Evolutionary conservation across 1,140 invertebrate species (phyloP).

Genomic region (Scaptomyza pallida): DNA sequence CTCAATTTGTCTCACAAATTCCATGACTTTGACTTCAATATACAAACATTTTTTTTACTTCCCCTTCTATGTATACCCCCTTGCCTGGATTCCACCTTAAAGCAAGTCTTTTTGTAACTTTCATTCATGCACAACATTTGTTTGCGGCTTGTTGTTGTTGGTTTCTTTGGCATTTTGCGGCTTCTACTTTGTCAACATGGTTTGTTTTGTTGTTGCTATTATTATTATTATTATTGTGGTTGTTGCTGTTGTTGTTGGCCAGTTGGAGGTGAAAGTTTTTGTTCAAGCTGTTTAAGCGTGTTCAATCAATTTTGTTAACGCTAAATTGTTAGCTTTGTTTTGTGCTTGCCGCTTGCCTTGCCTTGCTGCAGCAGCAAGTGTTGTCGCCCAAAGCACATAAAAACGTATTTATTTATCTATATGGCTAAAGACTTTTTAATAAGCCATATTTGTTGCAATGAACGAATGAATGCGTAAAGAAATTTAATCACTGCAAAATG

Average conservation of each 20-base stretch:
- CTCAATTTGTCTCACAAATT: slow-evolving; percentile 36
- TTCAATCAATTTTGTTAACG: slow-evolving; percentile 69
- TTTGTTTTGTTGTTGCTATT: slow-evolving; percentile 12
- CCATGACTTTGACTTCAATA: slow-evolving; percentile 44
- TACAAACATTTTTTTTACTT: background rate
- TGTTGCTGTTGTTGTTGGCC: slow-evolving; percentile 28
- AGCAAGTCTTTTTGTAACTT: slow-evolving; percentile 66
- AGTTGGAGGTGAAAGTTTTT: slow-evolving; percentile 74
- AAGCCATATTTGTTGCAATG: too few species aligned
- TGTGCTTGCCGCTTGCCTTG: too few species aligned
- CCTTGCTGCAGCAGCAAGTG: slow-evolving; percentile 12
- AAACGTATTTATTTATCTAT: background rate
- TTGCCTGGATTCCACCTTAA: slow-evolving; percentile 15
- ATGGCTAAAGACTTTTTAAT: too few species aligned
- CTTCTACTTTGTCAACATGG: slow-evolving; percentile 61
- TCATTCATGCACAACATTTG: slow-evolving; percentile 61
- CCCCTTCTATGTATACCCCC: background rate
- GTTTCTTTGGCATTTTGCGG: slow-evolving; percentile 53
- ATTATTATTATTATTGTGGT: slow-evolving; percentile 26
- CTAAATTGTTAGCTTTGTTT: slow-evolving; percentile 42
- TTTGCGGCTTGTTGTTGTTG: slow-evolving; percentile 46
- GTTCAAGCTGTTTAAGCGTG: slow-evolving; percentile 60
- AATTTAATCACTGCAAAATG: too few species aligned
- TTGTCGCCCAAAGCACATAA: background rate
- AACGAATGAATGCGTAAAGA: too few species aligned